Evolutionary conservation across 2,113 vertebrate species (phyloP), one percentile per base, ranked within the genome.

Genomic region (Silurus meridionalis): DNA sequence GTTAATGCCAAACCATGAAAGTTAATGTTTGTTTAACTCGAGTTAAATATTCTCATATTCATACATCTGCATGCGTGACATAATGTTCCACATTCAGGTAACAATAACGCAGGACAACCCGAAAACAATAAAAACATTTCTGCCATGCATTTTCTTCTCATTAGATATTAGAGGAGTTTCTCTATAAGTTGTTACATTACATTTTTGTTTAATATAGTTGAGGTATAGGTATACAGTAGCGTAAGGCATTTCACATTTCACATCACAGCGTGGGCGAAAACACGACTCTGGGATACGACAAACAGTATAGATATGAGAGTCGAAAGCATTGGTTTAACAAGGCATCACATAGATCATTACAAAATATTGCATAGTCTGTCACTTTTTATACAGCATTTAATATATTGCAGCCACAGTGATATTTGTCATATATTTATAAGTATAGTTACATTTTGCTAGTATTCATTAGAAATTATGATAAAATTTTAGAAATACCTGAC

Each of bases 181-280:
- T 78, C 77, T 52, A 85, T 13, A 57, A 58, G 17, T 37, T 67
- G 75, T 52, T 55, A 46, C 25, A 72, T 71, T 21, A 4, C 21
- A 46, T 60, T 21, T 80, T 61, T 37, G 37, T 37, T 60, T 15
- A n/a, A 10, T 61, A 61, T 60, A 19, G 1, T 28, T 61, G 57
- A 80, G 78, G 78, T 80, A 80, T 61, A 61, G 28, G 57, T 80
- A 63, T 53, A 86, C 78, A 74, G 81, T 72, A 80, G 87, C 86
- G 89, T 92, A 92, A 91, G 91, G 90, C 90, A 28, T 83, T 61
- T 63, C 80, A 85, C 75, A 74, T 91, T 91, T 93, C 89, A 91
- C 86, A 91, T 89, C 11, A 80, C 86, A 83, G 66, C 82, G 89
- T 82, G 75, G 81, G 75, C 88, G 87, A 55, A 37, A 66, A 69